phyloP scores from a whole-genome alignment of 2,888 invertebrate species.

The Andrena minutula region DNA sequence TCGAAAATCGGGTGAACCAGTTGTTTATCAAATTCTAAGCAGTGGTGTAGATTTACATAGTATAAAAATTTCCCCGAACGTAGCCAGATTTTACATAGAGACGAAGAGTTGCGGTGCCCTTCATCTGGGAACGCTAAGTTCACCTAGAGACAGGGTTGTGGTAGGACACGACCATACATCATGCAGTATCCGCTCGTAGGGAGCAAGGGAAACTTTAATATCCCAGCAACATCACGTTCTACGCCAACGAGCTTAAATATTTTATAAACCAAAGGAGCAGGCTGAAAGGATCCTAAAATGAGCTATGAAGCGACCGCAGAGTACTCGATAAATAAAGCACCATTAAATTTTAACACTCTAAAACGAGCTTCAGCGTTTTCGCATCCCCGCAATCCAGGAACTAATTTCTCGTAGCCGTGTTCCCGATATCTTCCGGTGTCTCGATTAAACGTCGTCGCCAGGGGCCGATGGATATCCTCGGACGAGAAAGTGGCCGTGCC shows the following conservation, averaged over 20 bases:
- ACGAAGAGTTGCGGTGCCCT: background rate
- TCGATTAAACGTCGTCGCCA: constrained; percentile 9
- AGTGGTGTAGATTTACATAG: no score
- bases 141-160: constrained; percentile 9
- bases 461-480: background rate
- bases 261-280: constrained; percentile 22
- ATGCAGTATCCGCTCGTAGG: constrained; percentile 17
- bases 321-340: no score
- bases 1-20: no score
- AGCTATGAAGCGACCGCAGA: constrained; percentile 10
- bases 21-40: no score
- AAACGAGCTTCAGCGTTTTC: no score
- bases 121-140: constrained; percentile 19
- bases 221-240: constrained; percentile 50
- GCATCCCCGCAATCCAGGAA: no score
- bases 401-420: no score
- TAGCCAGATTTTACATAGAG: background rate
- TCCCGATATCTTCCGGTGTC: no score
- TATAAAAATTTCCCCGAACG: no score
- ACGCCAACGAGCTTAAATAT: constrained; percentile 45
- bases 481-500: constrained; percentile 13
- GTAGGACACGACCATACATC: constrained; percentile 39
- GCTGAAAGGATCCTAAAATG: constrained; percentile 6
- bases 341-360: no score
- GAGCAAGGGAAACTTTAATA: constrained; percentile 47